Base-by-base conservation (phyloP, 2,113 vertebrate genomes). In the Panthera uncia region DNA sequence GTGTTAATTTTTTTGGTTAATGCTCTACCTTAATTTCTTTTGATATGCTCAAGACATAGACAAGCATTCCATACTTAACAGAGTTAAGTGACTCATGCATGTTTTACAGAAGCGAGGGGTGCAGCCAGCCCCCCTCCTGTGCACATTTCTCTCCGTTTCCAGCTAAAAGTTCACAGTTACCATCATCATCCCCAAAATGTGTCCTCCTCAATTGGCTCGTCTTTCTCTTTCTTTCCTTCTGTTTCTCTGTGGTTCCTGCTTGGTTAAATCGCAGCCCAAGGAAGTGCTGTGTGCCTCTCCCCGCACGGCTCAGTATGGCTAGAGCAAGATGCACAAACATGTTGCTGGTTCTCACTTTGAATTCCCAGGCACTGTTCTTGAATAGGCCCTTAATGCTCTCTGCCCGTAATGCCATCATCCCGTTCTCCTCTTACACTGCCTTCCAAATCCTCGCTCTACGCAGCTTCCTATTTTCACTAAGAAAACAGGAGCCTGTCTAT, bases 1-100 rank as follows among this genome's bases (percentile, higher is more conserved):
- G 1, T 79, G 48, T 78, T 45, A 48, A 33, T 12, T n/a, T 79
- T 79, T 66, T 79, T 66, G 27, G 23, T 57, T 15, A 66, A 61
- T 96, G 89, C 81, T 68, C 90, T n/a, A 61, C 33, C 31, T 96
- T 96, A 95, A 94, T 94, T 96, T 80, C 21, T 89, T 55, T 88
- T 52, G 1, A 55, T 5, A n/a, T 9, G 31, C 74, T n/a, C 3
- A 31, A 69, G 89, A 80, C n/a, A n/a, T 1, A 89, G 57, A 61
- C 14, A 61, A 61, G 8, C 21, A 65, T 55, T 55, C 57, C 55
- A 27, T 25, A 18, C 29, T 9, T 45, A 87, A 18, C 7, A n/a
- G 33, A 4, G 27, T 15, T 29, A 27, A 84, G 45, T 33, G 81
- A 74, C 11, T 4, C 25, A 52, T 25, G 19, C 27, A 4, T 7